Evolutionary conservation across 2,797 vertebrate species (phyloP), one percentile per base, ranked within the genome.

Genomic region (Channallabes apus): DNA sequence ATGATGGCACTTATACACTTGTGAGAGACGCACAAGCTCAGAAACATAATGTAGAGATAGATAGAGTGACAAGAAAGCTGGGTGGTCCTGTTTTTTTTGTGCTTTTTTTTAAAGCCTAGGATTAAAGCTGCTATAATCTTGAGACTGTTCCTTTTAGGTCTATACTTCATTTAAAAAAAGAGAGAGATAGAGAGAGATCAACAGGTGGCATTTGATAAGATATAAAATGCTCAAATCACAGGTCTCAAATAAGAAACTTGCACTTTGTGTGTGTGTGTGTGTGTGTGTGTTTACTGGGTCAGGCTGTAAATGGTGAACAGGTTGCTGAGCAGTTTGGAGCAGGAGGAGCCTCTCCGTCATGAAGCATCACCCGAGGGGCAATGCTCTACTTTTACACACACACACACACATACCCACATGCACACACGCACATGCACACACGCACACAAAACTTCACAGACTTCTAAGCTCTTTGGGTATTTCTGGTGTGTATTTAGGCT

Each of bases 331-430:
- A 83, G 86, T 84, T 85, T 88, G 80, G 59, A 85, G 59, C 80
- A 86, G 86, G 54, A 88, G 80, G 69, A 77, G 51, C 67, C 73
- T 69, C 71, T 76, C 72, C 59, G n/a, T 80, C 68, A 86, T 73
- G 32, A 85, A 88, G 79, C 56, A 51, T 38, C 56, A 73, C 56
- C 85, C 29, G 61, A 73, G 78, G 75, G 88, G 59, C 38, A 35
- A 32, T 83, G 88, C 85, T 88, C 89, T 88, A 88, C 86, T 88
- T 89, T 86, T 80, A 86, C 61, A 62, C 71, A 59, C 71, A 80
- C 62, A 77, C 46, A 86, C 82, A 87, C 46, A 87, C 61, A 73
- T 82, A 71, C 80, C 61, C 83, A 80, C 79, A 85, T 51, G 80
- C 67, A 78, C 78, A 61, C 51, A 67, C 68, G n/a, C n/a, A n/a